Evolutionary conservation across 2,113 vertebrate genomes (phyloP).

Genomic region (Brevimyrus niger): DNA sequence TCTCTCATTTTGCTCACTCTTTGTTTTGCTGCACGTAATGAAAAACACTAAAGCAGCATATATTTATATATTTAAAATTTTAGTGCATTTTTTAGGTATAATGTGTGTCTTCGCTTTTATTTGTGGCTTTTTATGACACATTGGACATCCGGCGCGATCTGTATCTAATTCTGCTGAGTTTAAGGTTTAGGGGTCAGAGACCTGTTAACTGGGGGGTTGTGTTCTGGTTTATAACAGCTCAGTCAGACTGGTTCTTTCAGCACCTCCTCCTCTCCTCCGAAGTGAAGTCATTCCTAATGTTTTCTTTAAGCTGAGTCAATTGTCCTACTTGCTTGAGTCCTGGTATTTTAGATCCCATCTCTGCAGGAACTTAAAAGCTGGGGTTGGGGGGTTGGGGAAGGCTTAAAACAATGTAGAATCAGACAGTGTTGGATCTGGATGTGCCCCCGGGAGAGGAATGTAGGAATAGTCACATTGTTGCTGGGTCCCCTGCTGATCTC

Average conservation of each 20-base stretch:
- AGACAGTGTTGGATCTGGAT: not conserved
- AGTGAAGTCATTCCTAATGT: not conserved
- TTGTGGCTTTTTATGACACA: not conserved
- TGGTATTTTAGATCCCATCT: conserved; percentile 1
- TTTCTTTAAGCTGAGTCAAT: conserved; percentile 2
- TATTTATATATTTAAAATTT: not conserved
- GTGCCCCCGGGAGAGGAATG: not conserved
- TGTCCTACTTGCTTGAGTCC: not conserved
- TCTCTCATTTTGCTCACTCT: not conserved
- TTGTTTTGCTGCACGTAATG: not conserved
- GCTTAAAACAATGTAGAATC: conserved; percentile 7
- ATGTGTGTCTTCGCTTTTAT: not conserved
- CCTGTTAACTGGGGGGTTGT: not conserved
- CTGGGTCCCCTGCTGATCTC: not conserved
- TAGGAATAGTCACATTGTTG: not conserved
- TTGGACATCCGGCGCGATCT: not conserved
- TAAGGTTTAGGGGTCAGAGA: not conserved
- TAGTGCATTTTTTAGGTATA: not conserved
- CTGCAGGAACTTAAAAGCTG: not conserved
- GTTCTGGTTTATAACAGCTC: not conserved
- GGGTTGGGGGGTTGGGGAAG: not conserved
- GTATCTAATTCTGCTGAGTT: not conserved
- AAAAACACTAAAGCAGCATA: not conserved
- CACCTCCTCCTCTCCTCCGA: not conserved
- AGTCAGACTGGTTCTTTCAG: not conserved